phyloP scores from a whole-genome alignment of 1,140 invertebrate genomes.

The Sipha flava region DNA sequence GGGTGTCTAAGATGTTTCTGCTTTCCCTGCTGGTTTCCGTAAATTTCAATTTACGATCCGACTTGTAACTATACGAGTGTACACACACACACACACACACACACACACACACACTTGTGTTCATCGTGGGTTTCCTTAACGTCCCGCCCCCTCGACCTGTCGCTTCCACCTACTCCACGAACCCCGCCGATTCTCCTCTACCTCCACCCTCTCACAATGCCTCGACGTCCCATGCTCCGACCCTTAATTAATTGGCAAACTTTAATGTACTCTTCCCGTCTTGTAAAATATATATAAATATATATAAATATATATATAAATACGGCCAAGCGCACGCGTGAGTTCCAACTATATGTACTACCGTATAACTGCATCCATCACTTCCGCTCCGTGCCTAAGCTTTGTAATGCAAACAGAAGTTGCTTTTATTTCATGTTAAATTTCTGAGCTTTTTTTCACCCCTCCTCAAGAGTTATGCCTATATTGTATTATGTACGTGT shows the following conservation, averaged over 20 bases:
- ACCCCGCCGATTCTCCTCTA: not conserved
- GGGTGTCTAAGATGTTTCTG: conserved; percentile 28
- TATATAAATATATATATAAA: too few species aligned
- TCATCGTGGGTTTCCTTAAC: not conserved
- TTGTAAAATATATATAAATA: not conserved
- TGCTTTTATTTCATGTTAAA: not conserved
- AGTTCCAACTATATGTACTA: not conserved
- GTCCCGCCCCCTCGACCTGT: not conserved
- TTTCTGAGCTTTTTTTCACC: not conserved
- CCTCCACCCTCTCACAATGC: not conserved
- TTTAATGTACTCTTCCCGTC: conserved; percentile 29
- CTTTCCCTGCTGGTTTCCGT: conserved; percentile 11
- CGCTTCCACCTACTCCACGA: not conserved
- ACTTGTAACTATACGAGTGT: conserved; percentile 1
- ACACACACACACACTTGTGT: not conserved
- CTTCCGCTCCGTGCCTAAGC: not conserved
- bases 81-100: not conserved
- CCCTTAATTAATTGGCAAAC: conserved; percentile 31
- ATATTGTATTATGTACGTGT: not conserved
- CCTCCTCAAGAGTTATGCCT: not conserved
- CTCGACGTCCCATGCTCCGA: not conserved
- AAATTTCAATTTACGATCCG: conserved; percentile 30
- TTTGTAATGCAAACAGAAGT: not conserved
- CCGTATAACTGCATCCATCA: not conserved
- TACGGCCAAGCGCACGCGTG: too few species aligned